Evolutionary conservation across 2,113 vertebrate species (phyloP).

Genomic region (Engraulis encrasicolus): DNA sequence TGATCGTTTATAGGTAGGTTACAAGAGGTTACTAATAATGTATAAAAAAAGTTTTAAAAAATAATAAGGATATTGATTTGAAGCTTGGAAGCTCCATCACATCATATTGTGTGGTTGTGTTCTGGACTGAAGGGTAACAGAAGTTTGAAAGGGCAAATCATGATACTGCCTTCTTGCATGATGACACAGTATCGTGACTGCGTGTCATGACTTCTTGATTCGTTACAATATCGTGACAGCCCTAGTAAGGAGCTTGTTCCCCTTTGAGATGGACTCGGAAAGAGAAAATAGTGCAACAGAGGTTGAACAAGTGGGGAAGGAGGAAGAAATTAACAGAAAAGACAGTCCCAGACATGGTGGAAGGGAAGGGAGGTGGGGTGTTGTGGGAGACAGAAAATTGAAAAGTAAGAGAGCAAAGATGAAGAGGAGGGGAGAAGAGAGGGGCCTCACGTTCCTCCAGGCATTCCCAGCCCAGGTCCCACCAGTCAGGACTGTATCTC

Average conservation of each 20-base stretch:
- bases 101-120: too few species aligned
- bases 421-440: neutral
- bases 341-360: neutral
- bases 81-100: too few species aligned
- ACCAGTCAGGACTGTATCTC: slow-evolving; percentile 37
- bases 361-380: neutral
- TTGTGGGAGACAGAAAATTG: neutral
- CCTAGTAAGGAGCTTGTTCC: neutral
- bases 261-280: neutral
- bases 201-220: too few species aligned
- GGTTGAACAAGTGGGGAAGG: neutral
- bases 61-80: too few species aligned
- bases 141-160: too few species aligned
- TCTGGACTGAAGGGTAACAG: too few species aligned
- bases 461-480: slow-evolving; percentile 12
- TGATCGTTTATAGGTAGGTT: too few species aligned
- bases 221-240: too few species aligned
- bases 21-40: too few species aligned
- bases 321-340: neutral
- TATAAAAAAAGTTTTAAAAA: too few species aligned
- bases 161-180: too few species aligned
- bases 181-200: too few species aligned
- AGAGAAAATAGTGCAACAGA: neutral
- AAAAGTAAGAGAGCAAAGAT: neutral
- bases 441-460: slow-evolving; percentile 3